A percentile compares a stretch with the other conserved stretches of the same genome.
These are phyloP conservation scores for Sminthurides bifidus DNA, from an alignment of 1,140 invertebrate species.

Conservation along the genomic window DNA sequence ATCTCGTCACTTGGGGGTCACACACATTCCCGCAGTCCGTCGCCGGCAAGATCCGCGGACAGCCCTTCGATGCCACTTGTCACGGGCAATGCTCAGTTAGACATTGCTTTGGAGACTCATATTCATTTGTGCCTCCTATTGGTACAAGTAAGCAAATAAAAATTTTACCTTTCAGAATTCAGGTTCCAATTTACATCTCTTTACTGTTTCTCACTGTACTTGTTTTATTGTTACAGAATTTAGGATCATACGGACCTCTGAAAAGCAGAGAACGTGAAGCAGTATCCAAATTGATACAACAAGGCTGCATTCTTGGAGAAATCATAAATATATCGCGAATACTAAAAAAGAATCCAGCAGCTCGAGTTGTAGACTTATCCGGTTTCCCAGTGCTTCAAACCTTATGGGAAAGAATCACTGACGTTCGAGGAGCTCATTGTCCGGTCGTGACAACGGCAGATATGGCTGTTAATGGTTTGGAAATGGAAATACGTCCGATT, in stretches of 20 bases:
- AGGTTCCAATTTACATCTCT: background rate
- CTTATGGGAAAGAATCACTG: constrained; percentile 15
- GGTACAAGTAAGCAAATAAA: constrained; percentile 41
- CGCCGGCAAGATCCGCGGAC: background rate
- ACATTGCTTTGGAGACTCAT: constrained; percentile 39
- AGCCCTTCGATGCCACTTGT: constrained; percentile 32
- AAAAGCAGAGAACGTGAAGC: constrained; percentile 40
- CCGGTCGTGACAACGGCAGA: constrained; percentile 12
- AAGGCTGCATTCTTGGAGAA: constrained; percentile 38
- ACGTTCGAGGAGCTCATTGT: constrained; percentile 1
- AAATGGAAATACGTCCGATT: constrained; percentile 7
- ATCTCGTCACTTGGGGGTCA: constrained; percentile 35
- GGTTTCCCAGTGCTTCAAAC: constrained; percentile 27
- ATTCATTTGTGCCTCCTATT: constrained; percentile 40
- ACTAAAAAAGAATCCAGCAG: constrained; percentile 22
- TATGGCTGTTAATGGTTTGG: constrained; percentile 14
- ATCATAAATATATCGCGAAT: constrained; percentile 35
- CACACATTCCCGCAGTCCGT: constrained; percentile 32
- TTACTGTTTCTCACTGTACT: constrained; percentile 7
- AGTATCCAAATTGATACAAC: constrained; percentile 39
- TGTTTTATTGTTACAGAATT: constrained; percentile 35
- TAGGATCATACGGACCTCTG: constrained; percentile 44
- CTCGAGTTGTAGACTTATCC: constrained; percentile 26
- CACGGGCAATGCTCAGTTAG: constrained; percentile 40
- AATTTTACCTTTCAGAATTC: too few relatives aligned